phyloP scores from a whole-genome alignment of 2,797 vertebrate species.

The Acridotheres tristis region DNA sequence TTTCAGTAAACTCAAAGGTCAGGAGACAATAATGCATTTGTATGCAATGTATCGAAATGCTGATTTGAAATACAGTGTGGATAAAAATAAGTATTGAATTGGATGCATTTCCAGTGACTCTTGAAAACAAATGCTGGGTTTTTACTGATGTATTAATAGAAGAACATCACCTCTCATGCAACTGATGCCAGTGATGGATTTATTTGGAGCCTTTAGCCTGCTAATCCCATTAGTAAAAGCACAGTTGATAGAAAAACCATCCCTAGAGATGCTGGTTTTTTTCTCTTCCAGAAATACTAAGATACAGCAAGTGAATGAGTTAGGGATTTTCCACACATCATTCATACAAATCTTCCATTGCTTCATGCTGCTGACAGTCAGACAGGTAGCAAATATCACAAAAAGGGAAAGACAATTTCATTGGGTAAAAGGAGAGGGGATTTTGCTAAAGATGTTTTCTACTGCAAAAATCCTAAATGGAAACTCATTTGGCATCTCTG shows the following conservation, averaged over 20 bases:
- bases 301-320: background rate
- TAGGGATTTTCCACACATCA: slow-evolving; percentile 13
- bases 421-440: background rate
- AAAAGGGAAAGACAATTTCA: background rate
- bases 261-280: background rate
- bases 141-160: background rate
- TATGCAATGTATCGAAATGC: fast-evolving
- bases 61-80: background rate
- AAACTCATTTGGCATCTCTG: slow-evolving; percentile 40
- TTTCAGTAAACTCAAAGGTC: background rate
- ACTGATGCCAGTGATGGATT: background rate
- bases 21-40: background rate
- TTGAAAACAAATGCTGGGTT: background rate
- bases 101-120: background rate
- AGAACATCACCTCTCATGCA: background rate
- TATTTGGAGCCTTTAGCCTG: slow-evolving; percentile 29
- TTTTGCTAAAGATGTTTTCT: slow-evolving; percentile 36
- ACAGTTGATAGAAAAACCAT: slow-evolving; percentile 5
- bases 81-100: background rate
- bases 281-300: slow-evolving; percentile 21
- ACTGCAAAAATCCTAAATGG: slow-evolving; percentile 13
- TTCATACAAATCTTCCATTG: slow-evolving; percentile 31
- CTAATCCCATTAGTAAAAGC: slow-evolving; percentile 35
- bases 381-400: slow-evolving; percentile 31
- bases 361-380: slow-evolving; percentile 26